Conservation (phyloP, 2,113 vertebrate species). For the Gallinago undulata region DNA sequence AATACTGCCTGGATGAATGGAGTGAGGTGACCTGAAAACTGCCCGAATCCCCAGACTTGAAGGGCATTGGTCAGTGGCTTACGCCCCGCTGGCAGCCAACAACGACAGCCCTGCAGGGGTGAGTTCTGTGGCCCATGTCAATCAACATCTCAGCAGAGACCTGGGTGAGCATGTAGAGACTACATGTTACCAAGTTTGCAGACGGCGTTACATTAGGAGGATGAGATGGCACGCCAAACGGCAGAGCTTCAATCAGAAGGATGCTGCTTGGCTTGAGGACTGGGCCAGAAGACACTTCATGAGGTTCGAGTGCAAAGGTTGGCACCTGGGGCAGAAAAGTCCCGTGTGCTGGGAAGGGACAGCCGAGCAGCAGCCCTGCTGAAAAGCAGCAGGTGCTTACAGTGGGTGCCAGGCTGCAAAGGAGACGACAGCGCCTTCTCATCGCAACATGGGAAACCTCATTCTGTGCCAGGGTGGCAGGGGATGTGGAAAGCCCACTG, state of each 20-base stretch:
- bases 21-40: background rate
- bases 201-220: background rate
- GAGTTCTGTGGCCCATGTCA: background rate
- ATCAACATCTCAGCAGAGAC: background rate
- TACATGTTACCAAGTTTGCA: background rate
- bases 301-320: background rate
- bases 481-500: background rate
- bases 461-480: background rate
- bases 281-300: background rate
- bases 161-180: background rate
- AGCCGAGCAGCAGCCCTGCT: background rate
- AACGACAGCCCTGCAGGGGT: background rate
- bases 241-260: background rate
- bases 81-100: rapidly evolving
- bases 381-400: background rate
- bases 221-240: background rate
- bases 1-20: background rate
- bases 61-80: background rate
- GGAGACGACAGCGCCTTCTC: background rate
- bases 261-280: background rate
- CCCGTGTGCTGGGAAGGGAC: background rate
- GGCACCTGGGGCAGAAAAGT: background rate
- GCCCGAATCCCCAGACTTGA: background rate
- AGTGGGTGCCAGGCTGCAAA: background rate
- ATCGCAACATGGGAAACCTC: background rate